Evolutionary conservation across 1,140 invertebrate species (phyloP), one percentile per base, ranked within the genome.

Genomic region (Galleria mellonella): DNA sequence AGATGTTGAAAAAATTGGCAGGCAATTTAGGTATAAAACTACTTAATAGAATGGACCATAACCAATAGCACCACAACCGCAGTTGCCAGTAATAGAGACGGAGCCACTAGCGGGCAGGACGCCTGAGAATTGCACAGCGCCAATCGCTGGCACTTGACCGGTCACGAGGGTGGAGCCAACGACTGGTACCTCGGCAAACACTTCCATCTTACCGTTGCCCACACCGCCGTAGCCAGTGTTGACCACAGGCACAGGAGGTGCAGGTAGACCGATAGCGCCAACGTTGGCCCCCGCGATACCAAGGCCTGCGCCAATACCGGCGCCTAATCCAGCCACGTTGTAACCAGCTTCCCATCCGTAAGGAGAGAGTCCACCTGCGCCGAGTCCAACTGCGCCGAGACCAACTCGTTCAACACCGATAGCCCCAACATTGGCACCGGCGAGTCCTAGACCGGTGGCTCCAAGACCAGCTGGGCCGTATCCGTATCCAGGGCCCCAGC

Each of bases 11-110:
- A n/a, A n/a, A n/a, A n/a, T n/a, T n/a, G n/a, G n/a, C n/a, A n/a
- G n/a, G n/a, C n/a, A n/a, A n/a, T n/a, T n/a, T n/a, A n/a, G n/a
- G n/a, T n/a, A n/a, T n/a, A n/a, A n/a, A n/a, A n/a, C n/a, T n/a
- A n/a, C n/a, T n/a, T n/a, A n/a, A n/a, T n/a, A n/a, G n/a, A n/a
- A n/a, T n/a, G n/a, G n/a, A n/a, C n/a, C n/a, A n/a, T n/a, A n/a
- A n/a, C 9, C 23, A 0, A 29, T 61, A 32, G n/a, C 7, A 36
- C 13, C 35, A 28, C 42, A 51, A 4, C 49, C 43, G 15, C 38
- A 51, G 32, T 43, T 39, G 4, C 47, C 47, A n/a, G 41, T 4
- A 30, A 50, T 15, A 2, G 47, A 39, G 32, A 51, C 43, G 17
- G 12, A n/a, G 7, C 42, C 32, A 6, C 9, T n/a, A 10, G 50